Percentiles rank a stretch among this genome's conserved stretches.
phyloP scores from a whole-genome alignment of 2,797 vertebrate genomes.

The Caiman crocodilus region DNA sequence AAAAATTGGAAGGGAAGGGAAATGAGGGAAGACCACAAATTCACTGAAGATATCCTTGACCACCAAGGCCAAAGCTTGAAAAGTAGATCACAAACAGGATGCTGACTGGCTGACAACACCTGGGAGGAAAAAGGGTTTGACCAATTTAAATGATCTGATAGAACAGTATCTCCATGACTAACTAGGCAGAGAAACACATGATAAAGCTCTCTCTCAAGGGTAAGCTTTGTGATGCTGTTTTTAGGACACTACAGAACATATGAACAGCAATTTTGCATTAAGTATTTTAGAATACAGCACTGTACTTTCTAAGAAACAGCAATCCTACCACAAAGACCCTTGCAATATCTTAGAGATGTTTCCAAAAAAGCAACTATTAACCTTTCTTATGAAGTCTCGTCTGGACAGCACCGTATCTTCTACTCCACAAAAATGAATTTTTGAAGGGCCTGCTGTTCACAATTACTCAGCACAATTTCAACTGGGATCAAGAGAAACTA shows the following conservation, averaged over 20 bases:
- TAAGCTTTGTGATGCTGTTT: too few relatives aligned
- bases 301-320: not conserved
- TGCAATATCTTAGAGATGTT: not conserved
- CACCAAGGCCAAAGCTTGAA: too few relatives aligned
- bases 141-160: too few relatives aligned
- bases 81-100: too few relatives aligned
- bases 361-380: not conserved
- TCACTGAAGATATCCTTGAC: too few relatives aligned
- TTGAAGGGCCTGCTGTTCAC: not conserved
- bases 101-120: too few relatives aligned
- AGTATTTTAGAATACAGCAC: not conserved
- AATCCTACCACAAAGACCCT: not conserved
- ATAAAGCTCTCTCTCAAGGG: too few relatives aligned
- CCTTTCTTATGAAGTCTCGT: not conserved
- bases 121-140: too few relatives aligned
- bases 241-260: too few relatives aligned
- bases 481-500: not conserved
- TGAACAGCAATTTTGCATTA: not conserved
- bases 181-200: too few relatives aligned
- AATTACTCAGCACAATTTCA: not conserved
- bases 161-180: too few relatives aligned
- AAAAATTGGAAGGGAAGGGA: not conserved
- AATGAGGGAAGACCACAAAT: too few relatives aligned
- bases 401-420: not conserved
- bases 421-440: not conserved